Percentiles rank a stretch among this genome's conserved stretches.
phyloP scores from a whole-genome alignment of 2,113 vertebrate species.

The Catagonus wagneri region DNA sequence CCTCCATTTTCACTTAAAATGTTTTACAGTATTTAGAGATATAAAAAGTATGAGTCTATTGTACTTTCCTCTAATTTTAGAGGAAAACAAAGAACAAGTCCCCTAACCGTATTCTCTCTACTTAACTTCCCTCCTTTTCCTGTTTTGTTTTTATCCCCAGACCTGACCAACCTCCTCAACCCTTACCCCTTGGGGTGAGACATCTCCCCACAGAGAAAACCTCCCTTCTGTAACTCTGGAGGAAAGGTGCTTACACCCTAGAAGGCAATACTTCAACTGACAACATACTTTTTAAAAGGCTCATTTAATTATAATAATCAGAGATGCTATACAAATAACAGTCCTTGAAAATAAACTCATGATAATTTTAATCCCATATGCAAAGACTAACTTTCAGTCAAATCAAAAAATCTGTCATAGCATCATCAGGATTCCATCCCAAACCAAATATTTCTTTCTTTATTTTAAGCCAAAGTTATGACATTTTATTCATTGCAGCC shows the following conservation, averaged over 20 bases:
- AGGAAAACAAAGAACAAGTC: neutral
- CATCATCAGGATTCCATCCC: slow-evolving; percentile 44
- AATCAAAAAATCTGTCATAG: slow-evolving; percentile 44
- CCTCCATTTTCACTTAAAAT: slow-evolving; percentile 47
- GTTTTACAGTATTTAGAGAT: slow-evolving; percentile 34
- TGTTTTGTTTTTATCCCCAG: neutral
- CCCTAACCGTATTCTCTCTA: neutral
- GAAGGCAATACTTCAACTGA: neutral
- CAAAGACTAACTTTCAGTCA: slow-evolving; percentile 59
- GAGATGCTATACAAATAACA: slow-evolving; percentile 48
- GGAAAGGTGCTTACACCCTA: neutral
- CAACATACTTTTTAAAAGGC: neutral
- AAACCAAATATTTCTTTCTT: slow-evolving; percentile 66
- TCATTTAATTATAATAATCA: slow-evolving; percentile 58
- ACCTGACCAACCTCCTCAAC: neutral
- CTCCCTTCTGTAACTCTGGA: neutral
- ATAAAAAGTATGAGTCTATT: slow-evolving; percentile 26
- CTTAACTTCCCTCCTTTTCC: neutral
- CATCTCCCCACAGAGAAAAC: neutral
- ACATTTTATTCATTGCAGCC: slow-evolving; percentile 46
- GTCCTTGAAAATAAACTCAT: slow-evolving; percentile 60
- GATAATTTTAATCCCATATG: slow-evolving; percentile 42
- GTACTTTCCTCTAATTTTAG: slow-evolving; percentile 39
- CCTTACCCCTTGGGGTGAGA: neutral
- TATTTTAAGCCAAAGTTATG: slow-evolving; percentile 55